Evolutionary conservation across 2,113 vertebrate species (phyloP).

Genomic region (Hemicordylus capensis): DNA sequence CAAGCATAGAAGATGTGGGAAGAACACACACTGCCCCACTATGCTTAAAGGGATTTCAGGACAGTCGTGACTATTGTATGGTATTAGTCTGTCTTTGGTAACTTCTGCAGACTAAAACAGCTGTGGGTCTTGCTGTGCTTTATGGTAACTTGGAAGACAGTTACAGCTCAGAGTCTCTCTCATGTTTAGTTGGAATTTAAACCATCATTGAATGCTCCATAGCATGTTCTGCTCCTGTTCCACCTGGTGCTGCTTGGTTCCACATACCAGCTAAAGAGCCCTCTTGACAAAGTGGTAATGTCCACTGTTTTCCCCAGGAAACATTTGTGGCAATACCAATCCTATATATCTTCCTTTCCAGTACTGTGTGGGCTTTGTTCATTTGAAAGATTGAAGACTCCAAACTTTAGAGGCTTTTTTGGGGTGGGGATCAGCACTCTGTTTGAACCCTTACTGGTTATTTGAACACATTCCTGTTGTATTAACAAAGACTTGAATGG

Average conservation of each 20-base stretch:
- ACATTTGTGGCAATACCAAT: slow-evolving; percentile 52
- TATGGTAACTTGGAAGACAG: slow-evolving; percentile 37
- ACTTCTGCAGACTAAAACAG: slow-evolving; percentile 1
- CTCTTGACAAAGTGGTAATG: slow-evolving; percentile 30
- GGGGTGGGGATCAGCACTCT: slow-evolving; percentile 72
- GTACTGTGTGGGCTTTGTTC: slow-evolving; percentile 68
- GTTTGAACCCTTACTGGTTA: slow-evolving; percentile 72
- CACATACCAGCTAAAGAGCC: slow-evolving; percentile 44
- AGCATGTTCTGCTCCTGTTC: slow-evolving; percentile 52
- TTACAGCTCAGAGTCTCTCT: slow-evolving; percentile 42
- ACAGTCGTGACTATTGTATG: slow-evolving; percentile 3
- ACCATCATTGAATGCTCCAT: not conserved
- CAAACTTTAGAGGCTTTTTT: slow-evolving; percentile 64
- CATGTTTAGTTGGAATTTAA: slow-evolving; percentile 20
- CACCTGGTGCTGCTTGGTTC: slow-evolving; percentile 55
- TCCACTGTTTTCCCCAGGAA: slow-evolving; percentile 45
- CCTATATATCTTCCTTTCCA: slow-evolving; percentile 57
- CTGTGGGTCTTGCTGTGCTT: slow-evolving; percentile 16
- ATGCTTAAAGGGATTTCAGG: slow-evolving; percentile 51
- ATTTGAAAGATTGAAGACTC: slow-evolving; percentile 61
- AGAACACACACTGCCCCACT: slow-evolving; percentile 27
- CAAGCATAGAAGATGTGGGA: not conserved
- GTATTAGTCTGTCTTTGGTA: slow-evolving; percentile 18
- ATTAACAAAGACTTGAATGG: slow-evolving; percentile 74
- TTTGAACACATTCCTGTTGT: slow-evolving; percentile 81